Conservation (phyloP, 2,797 vertebrate species). For the Poecilia picta region DNA sequence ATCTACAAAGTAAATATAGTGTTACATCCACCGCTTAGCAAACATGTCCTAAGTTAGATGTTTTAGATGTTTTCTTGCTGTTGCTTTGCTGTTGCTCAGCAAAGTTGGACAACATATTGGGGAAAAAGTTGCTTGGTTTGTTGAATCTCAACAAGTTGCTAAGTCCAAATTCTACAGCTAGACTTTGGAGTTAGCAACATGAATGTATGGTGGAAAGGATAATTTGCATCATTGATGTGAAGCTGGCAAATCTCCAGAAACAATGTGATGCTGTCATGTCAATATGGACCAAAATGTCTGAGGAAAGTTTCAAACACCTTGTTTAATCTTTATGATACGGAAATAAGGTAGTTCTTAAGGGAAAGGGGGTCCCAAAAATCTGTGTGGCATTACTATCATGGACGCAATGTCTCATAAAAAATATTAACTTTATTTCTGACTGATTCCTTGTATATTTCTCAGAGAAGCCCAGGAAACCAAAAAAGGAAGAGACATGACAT, state of each 20-base stretch:
- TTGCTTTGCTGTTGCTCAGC: neutral
- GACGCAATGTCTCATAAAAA: constrained; percentile 13
- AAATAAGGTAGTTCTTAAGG: neutral
- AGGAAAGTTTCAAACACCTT: neutral
- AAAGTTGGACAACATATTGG: neutral
- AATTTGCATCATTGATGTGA: neutral
- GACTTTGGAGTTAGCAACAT: neutral
- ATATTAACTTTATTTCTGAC: constrained; percentile 52
- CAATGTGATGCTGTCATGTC: neutral
- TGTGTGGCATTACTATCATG: constrained; percentile 22
- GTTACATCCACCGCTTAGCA: neutral
- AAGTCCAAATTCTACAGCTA: neutral
- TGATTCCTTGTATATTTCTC: constrained; percentile 61
- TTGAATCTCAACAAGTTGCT: neutral
- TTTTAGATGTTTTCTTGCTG: too few relatives aligned
- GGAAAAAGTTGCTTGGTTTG: neutral
- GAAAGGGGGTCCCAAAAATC: constrained; percentile 18
- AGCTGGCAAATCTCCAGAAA: neutral
- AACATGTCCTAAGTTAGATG: neutral
- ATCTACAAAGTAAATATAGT: neutral
- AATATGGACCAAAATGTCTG: neutral
- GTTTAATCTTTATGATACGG: neutral
- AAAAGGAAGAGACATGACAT: constrained; percentile 49
- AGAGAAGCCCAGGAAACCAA: constrained; percentile 49
- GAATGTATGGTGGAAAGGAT: neutral